These are phyloP conservation scores for Atherinomorus stipes DNA, from an alignment of 2,113 vertebrate species.

Conservation along the genomic window DNA sequence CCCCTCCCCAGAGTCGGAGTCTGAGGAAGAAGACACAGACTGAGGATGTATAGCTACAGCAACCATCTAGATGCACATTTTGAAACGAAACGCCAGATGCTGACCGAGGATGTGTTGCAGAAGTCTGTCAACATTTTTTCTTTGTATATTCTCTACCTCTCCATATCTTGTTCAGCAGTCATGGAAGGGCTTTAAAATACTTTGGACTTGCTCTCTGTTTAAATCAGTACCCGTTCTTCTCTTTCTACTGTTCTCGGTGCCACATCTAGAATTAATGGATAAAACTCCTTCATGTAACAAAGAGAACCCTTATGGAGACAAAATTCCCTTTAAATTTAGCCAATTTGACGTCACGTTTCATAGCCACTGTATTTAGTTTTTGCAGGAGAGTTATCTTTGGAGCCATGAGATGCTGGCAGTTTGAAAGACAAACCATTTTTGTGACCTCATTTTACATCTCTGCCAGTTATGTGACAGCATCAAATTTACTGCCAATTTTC, in stretches of 20 bases:
- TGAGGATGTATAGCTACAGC: constrained; percentile 81
- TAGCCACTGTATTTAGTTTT: constrained; percentile 37
- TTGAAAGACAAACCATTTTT: constrained; percentile 43
- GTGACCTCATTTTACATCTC: constrained; percentile 28
- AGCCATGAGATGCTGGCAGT: constrained; percentile 30
- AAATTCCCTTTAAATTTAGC: constrained; percentile 43
- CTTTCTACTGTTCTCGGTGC: constrained; percentile 46
- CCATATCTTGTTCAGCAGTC: constrained; percentile 65
- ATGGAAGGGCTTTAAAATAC: constrained; percentile 71
- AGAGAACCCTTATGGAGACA: constrained; percentile 5
- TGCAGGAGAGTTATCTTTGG: constrained; percentile 43
- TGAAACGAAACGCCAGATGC: constrained; percentile 51
- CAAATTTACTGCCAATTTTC: constrained; percentile 31
- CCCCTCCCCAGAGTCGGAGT: constrained; percentile 91
- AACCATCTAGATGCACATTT: constrained; percentile 48
- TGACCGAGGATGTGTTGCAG: constrained; percentile 80
- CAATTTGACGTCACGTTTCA: constrained; percentile 41
- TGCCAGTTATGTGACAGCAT: constrained; percentile 43
- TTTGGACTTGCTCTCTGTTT: constrained; percentile 37
- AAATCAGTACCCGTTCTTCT: constrained; percentile 44
- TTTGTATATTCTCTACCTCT: constrained; percentile 89
- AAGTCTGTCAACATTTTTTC: constrained; percentile 79
- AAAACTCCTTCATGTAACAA: constrained; percentile 35
- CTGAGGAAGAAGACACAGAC: constrained; percentile 95
- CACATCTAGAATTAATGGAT: constrained; percentile 46